Conservation (phyloP, 2,888 invertebrate genomes). For the Ischnura elegans region DNA sequence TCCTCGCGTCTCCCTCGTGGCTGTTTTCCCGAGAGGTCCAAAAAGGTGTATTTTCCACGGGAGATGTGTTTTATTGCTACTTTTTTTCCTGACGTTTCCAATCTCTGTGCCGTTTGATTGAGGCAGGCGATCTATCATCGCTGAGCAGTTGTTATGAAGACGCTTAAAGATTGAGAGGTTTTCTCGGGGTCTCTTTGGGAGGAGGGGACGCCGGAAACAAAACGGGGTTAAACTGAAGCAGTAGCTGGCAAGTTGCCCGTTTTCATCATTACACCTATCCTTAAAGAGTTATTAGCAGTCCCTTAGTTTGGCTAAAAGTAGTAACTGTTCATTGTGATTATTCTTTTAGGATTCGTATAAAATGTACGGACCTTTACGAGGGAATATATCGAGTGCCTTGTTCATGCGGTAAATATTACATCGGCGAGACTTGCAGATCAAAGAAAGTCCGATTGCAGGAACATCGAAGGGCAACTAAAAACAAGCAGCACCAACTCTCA, state of each 20-base stretch:
- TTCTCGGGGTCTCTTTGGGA: neutral
- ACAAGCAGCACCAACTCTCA: too few species aligned
- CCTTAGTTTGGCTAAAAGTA: too few species aligned
- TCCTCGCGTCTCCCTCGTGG: neutral
- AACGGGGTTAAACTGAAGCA: neutral
- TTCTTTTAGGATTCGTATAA: too few species aligned
- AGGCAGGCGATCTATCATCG: slow-evolving; percentile 26
- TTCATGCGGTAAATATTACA: too few species aligned
- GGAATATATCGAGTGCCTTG: too few species aligned
- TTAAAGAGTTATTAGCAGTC: too few species aligned
- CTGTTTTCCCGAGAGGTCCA: neutral
- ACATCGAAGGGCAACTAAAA: too few species aligned
- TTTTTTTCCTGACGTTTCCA: slow-evolving; percentile 28
- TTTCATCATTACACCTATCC: too few species aligned
- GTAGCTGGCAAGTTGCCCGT: neutral
- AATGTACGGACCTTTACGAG: too few species aligned
- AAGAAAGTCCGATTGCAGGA: too few species aligned
- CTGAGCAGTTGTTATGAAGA: slow-evolving; percentile 21
- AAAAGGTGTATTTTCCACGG: slow-evolving; percentile 31
- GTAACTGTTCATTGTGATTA: too few species aligned
- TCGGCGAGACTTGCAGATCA: too few species aligned
- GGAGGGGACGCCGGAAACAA: neutral
- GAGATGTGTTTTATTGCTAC: neutral
- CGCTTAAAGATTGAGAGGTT: neutral
- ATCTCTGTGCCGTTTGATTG: slow-evolving; percentile 34